These are phyloP conservation scores for Sinocyclocheilus rhinocerous DNA, from an alignment of 2,113 vertebrate species.

Conservation along the genomic window DNA sequence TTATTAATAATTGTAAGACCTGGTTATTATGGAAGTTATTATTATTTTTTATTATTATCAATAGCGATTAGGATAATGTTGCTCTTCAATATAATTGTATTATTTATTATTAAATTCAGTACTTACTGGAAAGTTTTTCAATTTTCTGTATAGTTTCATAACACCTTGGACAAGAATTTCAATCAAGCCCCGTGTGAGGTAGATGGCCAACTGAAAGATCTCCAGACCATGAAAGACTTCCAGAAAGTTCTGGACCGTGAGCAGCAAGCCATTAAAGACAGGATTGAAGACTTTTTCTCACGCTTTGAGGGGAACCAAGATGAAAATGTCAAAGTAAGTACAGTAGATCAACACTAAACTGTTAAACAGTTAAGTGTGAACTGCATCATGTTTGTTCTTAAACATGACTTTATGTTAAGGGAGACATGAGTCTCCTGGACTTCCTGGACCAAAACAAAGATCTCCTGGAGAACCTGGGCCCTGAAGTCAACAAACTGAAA, in stretches of 20 bases:
- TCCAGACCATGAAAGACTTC: not conserved
- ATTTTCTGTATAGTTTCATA: slow-evolving; percentile 37
- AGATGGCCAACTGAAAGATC: not conserved
- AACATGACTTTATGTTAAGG: no score
- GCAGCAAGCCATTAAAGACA: slow-evolving; percentile 60
- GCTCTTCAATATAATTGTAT: not conserved
- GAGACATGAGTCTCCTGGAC: no score
- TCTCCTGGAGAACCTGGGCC: no score
- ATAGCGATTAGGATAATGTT: not conserved
- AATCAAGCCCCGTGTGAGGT: not conserved
- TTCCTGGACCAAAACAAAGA: no score
- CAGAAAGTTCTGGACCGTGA: slow-evolving; percentile 54
- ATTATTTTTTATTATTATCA: no score
- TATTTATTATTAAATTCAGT: not conserved
- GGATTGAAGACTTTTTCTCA: slow-evolving; percentile 53
- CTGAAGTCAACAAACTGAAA: no score
- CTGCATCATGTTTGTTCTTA: no score
- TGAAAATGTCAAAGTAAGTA: slow-evolving; percentile 5
- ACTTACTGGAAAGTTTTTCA: no score
- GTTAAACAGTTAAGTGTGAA: no score
- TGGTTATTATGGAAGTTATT: no score
- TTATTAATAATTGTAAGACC: no score
- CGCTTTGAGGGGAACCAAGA: slow-evolving; percentile 51
- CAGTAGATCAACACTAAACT: no score
- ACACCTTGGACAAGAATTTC: slow-evolving; percentile 27